Base-by-base conservation (phyloP, 2,113 vertebrate genomes). In the Phrynocephalus versicolor region DNA sequence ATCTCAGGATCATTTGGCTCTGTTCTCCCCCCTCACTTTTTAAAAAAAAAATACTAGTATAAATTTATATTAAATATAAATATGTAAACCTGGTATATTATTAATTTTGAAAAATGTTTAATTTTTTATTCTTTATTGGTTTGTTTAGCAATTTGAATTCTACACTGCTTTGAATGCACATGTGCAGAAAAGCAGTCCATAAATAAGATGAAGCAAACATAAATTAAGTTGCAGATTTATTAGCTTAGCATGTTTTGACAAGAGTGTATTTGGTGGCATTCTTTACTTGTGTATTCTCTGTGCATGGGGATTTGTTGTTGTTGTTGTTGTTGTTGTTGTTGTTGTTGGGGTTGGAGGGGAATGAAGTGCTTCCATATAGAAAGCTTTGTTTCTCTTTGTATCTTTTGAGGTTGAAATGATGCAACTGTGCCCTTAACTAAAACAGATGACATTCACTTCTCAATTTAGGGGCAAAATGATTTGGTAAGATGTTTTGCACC, bases 401-500 rank as follows among this genome's bases (percentile, higher is more conserved):
- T 86, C 18, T n/a, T 86, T 37, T 55, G 14, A 21, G 41, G 79
- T 69, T 51, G 0, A 12, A 76, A 1, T 7, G 21, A 27, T 57
- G 6, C 14, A 19, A 2, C 69, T 45, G 4, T 37, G 14, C 55
- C 18, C 25, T 0, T 6, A 37, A 33, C 57, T 79, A 57, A 0
- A 58, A 16, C 2, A 30, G 7, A 0, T 30, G n/a, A 30, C 4
- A 35, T 19, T 35, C 19, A 37, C 64, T 57, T 88, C 25, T n/a
- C 37, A 87, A 0, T 70, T 33, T 9, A 99, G 99, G 98, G 98
- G 85, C 98, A 99, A 81, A 96, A 99, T 88, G 98, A 99, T 92
- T 96, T 99, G 69, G 96, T 99, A 85, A 98, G 95, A 55, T 98
- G 98, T 7, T 74, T 97, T 91, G 97, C 97, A 39, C 97, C 97